These are phyloP conservation scores for Acestrorhynchus altus DNA, from an alignment of 2,797 vertebrate species.

Conservation along the genomic window DNA sequence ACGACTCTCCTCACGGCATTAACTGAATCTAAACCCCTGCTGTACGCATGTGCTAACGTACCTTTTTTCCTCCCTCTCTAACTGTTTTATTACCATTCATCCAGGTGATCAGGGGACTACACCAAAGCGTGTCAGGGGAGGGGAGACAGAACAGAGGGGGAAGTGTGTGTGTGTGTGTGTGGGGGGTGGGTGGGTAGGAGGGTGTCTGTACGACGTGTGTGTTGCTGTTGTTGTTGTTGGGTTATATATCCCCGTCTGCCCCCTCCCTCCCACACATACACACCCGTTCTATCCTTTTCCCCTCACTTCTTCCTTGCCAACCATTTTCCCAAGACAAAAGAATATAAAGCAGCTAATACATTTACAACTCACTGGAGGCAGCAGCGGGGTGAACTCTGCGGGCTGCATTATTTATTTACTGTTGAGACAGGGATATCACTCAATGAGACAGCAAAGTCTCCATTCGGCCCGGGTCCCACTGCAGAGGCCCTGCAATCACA, in stretches of 20 bases:
- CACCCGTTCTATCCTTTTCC: constrained; percentile 37
- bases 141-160: constrained; percentile 25
- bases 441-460: constrained; percentile 81
- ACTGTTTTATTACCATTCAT: constrained; percentile 40
- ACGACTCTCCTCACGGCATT: constrained; percentile 31
- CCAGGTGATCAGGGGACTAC: constrained; percentile 54
- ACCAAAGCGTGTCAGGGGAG: constrained; percentile 49
- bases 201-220: constrained; percentile 2
- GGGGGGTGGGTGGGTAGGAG: constrained; percentile 20
- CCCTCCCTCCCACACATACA: constrained; percentile 2
- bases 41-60: constrained; percentile 28
- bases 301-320: constrained; percentile 45
- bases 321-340: constrained; percentile 83
- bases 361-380: constrained; percentile 76
- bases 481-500: constrained; percentile 71
- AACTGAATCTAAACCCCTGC: constrained; percentile 21
- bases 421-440: constrained; percentile 84
- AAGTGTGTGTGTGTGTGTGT: not conserved
- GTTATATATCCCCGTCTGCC: constrained; percentile 42
- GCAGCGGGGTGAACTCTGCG: constrained; percentile 49
- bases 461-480: constrained; percentile 72
- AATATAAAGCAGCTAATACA: constrained; percentile 82
- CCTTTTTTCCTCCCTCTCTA: constrained; percentile 5
- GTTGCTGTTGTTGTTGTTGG: constrained; percentile 58
- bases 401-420: constrained; percentile 78